Evolutionary conservation across 2,888 invertebrate genomes (phyloP).

Genomic region (Charanyca ferruginea): DNA sequence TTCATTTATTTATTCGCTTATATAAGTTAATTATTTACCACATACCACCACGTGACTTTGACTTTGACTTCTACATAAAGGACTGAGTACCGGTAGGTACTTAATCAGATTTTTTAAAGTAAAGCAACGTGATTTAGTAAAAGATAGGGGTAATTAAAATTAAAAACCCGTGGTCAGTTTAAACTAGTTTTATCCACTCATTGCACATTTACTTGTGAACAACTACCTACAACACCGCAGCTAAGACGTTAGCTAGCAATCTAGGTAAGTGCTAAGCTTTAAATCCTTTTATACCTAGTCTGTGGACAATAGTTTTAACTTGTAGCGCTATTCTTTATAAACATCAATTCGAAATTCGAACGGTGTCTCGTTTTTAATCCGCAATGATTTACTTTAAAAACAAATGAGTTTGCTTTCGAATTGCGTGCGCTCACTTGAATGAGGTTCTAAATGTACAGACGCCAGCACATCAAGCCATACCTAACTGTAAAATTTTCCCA

Average conservation of each 20-base stretch:
- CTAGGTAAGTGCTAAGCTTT: conserved; percentile 22
- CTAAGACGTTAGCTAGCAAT: conserved; percentile 8
- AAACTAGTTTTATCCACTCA: no score
- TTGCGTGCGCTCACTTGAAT: conserved; percentile 14
- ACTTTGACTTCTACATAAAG: no score
- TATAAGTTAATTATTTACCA: no score
- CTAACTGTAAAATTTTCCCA: no score
- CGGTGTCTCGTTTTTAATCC: not conserved
- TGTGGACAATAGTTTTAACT: not conserved
- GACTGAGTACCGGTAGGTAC: no score
- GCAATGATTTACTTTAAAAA: conserved; percentile 2
- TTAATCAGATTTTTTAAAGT: no score
- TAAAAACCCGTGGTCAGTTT: no score
- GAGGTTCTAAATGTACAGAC: not conserved
- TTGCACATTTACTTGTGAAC: not conserved
- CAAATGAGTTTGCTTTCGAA: conserved; percentile 14
- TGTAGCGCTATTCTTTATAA: not conserved
- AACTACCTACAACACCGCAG: not conserved
- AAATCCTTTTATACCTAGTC: conserved; percentile 19
- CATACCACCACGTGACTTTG: no score
- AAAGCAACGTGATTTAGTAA: no score
- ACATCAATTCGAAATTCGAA: conserved; percentile 2
- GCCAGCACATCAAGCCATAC: no score
- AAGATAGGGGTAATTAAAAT: no score
- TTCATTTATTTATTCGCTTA: no score